These are phyloP conservation scores for Mystacides longicornis DNA, from an alignment of 2,888 invertebrate genomes.

Conservation along the genomic window DNA sequence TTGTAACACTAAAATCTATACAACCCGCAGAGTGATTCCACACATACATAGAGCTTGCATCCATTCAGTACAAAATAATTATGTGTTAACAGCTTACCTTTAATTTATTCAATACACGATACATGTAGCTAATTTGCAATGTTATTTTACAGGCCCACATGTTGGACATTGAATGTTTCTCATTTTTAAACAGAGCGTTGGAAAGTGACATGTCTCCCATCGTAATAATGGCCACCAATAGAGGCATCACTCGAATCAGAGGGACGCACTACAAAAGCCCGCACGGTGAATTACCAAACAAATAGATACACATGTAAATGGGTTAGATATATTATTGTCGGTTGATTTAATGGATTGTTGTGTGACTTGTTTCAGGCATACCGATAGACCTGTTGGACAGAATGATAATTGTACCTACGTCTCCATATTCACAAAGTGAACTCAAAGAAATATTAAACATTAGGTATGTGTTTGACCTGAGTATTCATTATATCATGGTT, in stretches of 20 bases:
- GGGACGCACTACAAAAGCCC: slow-evolving; percentile 92
- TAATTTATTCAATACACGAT: too few species aligned
- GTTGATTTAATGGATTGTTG: neutral
- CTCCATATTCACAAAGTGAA: slow-evolving; percentile 82
- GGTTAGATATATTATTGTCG: too few species aligned
- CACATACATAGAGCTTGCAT: too few species aligned
- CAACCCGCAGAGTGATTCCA: too few species aligned
- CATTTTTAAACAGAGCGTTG: slow-evolving; percentile 92
- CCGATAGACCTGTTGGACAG: slow-evolving; percentile 94
- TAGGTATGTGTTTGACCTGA: slow-evolving; percentile 50
- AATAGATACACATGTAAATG: too few species aligned
- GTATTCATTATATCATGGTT: too few species aligned
- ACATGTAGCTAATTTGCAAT: too few species aligned
- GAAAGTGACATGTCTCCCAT: slow-evolving; percentile 97
- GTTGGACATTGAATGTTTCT: slow-evolving; percentile 99
- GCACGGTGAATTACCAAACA: slow-evolving; percentile 79
- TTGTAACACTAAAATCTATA: too few species aligned
- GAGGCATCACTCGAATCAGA: slow-evolving; percentile 88
- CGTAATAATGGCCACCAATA: slow-evolving; percentile 98
- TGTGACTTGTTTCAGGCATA: slow-evolving; percentile 44
- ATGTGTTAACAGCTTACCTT: too few species aligned
- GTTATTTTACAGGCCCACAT: slow-evolving; percentile 71
- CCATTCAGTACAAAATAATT: too few species aligned
- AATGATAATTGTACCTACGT: slow-evolving; percentile 89
- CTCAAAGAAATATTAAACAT: slow-evolving; percentile 87